phyloP scores from a whole-genome alignment of 2,888 invertebrate species.

The Adelphocoris suturalis region DNA sequence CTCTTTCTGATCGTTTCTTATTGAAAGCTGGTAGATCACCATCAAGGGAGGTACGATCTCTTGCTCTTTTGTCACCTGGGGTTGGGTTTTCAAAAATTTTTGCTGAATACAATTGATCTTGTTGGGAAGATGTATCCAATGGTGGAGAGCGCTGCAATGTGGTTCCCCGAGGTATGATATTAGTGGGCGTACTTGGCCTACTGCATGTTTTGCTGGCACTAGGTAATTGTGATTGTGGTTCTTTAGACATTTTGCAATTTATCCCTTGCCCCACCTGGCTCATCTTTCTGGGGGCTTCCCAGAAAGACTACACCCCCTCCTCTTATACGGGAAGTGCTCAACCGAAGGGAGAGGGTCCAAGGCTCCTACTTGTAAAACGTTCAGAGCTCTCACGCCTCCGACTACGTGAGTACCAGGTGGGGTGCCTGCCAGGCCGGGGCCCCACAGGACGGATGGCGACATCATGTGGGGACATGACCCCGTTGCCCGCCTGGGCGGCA shows the following conservation, averaged over 20 bases:
- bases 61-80: not conserved
- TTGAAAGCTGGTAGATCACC: not conserved
- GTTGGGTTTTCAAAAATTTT: not conserved
- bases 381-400: slow-evolving; percentile 55
- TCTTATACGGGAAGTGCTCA: not conserved
- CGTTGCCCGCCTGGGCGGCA: slow-evolving; percentile 28
- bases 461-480: not conserved
- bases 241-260: not conserved
- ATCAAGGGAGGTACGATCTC: not conserved
- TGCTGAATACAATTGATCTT: not conserved
- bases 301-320: slow-evolving; percentile 43
- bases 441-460: slow-evolving; percentile 31
- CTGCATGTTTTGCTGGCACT: not conserved
- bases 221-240: not conserved
- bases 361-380: slow-evolving; percentile 8
- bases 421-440: slow-evolving; percentile 50
- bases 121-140: not conserved
- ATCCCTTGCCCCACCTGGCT: slow-evolving; percentile 44
- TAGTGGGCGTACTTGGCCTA: not conserved
- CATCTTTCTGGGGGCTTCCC: slow-evolving; percentile 46
- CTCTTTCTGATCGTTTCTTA: not conserved
- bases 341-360: not conserved
- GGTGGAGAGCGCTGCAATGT: not conserved
- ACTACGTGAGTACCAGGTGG: slow-evolving; percentile 38
- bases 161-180: not conserved